These are phyloP conservation scores for Eriocheir sinensis DNA, from an alignment of 1,140 invertebrate genomes.

Conservation along the genomic window DNA sequence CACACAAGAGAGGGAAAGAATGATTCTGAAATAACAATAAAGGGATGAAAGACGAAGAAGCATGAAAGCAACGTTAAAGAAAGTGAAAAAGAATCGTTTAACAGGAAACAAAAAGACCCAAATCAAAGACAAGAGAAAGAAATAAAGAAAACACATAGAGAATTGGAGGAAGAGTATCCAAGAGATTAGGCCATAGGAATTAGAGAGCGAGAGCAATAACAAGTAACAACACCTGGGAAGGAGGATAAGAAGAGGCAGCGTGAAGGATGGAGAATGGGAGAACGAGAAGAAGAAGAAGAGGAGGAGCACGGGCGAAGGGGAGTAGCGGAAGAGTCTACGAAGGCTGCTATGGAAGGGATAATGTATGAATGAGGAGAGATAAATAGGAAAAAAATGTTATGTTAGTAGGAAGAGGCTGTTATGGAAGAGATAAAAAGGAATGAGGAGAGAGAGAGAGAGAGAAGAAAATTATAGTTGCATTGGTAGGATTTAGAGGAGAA, in stretches of 20 bases:
- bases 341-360: too few relatives aligned
- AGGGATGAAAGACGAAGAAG: not conserved
- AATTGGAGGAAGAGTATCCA: not conserved
- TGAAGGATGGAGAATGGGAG: not conserved
- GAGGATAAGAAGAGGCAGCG: not conserved
- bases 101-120: not conserved
- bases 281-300: too few relatives aligned
- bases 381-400: slow-evolving; percentile 5
- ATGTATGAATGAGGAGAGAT: not conserved
- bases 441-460: not conserved
- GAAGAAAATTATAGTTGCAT: not conserved
- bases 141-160: not conserved
- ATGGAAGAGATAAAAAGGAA: too few relatives aligned
- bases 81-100: not conserved
- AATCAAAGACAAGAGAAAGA: not conserved
- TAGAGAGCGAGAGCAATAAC: not conserved
- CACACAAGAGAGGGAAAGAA: too few relatives aligned
- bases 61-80: not conserved
- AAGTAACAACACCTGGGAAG: too few relatives aligned
- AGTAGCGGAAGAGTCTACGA: not conserved
- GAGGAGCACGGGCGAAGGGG: not conserved
- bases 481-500: not conserved
- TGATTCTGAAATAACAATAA: too few relatives aligned
- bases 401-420: not conserved
- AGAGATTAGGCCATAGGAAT: not conserved